phyloP scores from a whole-genome alignment of 2,113 vertebrate genomes.

The Hemichromis elongatus region DNA sequence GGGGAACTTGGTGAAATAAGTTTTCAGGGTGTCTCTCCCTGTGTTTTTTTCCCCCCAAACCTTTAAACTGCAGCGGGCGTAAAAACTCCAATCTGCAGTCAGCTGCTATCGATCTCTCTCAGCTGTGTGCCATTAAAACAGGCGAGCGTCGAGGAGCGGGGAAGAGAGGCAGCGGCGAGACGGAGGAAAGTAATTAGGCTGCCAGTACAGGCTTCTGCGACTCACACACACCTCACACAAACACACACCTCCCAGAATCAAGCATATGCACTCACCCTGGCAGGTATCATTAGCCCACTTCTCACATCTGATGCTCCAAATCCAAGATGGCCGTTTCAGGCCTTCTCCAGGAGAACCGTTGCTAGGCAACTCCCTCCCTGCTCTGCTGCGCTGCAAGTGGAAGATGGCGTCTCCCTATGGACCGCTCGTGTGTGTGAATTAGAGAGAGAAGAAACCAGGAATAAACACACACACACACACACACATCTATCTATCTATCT shows the following conservation, averaged over 20 bases:
- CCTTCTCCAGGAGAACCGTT: slow-evolving; percentile 58
- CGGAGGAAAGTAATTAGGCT: slow-evolving; percentile 12
- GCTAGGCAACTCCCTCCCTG: slow-evolving; percentile 69
- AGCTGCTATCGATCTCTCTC: slow-evolving; percentile 12
- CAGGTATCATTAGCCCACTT: slow-evolving; percentile 59
- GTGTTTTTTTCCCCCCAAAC: neutral
- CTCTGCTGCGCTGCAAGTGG: slow-evolving; percentile 56
- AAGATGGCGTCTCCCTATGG: slow-evolving; percentile 69
- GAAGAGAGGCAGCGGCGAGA: neutral
- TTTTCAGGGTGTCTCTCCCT: neutral
- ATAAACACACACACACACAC: slow-evolving; percentile 8
- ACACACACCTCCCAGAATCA: neutral
- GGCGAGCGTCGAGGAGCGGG: neutral
- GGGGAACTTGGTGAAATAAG: neutral
- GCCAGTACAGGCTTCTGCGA: neutral
- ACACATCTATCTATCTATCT: neutral
- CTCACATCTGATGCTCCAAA: slow-evolving; percentile 60
- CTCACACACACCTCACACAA: neutral
- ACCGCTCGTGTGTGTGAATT: neutral
- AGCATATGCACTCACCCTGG: slow-evolving; percentile 1
- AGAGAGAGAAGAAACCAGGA: slow-evolving; percentile 11
- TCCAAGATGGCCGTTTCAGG: slow-evolving; percentile 67
- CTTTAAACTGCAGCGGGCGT: neutral
- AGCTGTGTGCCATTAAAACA: slow-evolving; percentile 27
- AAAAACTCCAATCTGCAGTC: slow-evolving; percentile 25